Evolutionary conservation across 2,888 invertebrate genomes (phyloP).

Genomic region (Cheilosia grossa): DNA sequence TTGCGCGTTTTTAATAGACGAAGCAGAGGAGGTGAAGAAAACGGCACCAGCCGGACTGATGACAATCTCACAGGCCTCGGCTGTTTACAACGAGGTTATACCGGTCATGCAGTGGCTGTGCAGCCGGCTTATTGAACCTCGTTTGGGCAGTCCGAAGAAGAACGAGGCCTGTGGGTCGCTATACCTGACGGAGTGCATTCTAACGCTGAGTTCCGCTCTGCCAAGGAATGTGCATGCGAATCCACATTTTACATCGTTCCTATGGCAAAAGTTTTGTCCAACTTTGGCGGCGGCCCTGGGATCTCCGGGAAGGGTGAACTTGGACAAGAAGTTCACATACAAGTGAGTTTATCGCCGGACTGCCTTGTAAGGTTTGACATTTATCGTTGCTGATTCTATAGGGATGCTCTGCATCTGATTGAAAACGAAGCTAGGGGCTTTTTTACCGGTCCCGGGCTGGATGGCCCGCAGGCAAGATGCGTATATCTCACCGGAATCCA

Average conservation of each 20-base stretch:
- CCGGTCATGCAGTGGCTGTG: slow-evolving; percentile 95
- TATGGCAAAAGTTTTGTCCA: slow-evolving; percentile 97
- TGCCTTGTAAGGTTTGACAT: not conserved
- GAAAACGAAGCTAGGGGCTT: slow-evolving; percentile 83
- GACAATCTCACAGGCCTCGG: slow-evolving; percentile 87
- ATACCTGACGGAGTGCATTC: slow-evolving; percentile 93
- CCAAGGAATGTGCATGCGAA: slow-evolving; percentile 93
- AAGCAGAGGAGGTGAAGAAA: slow-evolving; percentile 85
- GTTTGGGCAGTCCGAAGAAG: slow-evolving; percentile 83
- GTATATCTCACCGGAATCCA: slow-evolving; percentile 95
- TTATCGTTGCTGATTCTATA: slow-evolving; percentile 64
- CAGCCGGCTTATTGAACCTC: slow-evolving; percentile 92
- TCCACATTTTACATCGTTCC: slow-evolving; percentile 92
- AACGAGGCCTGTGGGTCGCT: slow-evolving; percentile 84
- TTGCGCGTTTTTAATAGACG: slow-evolving; percentile 89
- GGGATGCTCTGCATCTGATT: slow-evolving; percentile 83
- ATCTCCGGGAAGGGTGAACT: slow-evolving; percentile 88
- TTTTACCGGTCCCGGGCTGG: slow-evolving; percentile 85
- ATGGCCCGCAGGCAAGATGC: slow-evolving; percentile 93
- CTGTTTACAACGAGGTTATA: slow-evolving; percentile 95
- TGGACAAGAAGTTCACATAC: slow-evolving; percentile 91
- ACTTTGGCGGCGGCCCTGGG: slow-evolving; percentile 94
- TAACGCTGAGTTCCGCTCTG: slow-evolving; percentile 92
- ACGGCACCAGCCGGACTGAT: slow-evolving; percentile 85
- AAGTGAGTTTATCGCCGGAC: slow-evolving; percentile 83